Percentiles rank a stretch among this genome's conserved stretches.
These are phyloP conservation scores for Stegana nigrithorax DNA, from an alignment of 2,888 invertebrate species.

Conservation along the genomic window DNA sequence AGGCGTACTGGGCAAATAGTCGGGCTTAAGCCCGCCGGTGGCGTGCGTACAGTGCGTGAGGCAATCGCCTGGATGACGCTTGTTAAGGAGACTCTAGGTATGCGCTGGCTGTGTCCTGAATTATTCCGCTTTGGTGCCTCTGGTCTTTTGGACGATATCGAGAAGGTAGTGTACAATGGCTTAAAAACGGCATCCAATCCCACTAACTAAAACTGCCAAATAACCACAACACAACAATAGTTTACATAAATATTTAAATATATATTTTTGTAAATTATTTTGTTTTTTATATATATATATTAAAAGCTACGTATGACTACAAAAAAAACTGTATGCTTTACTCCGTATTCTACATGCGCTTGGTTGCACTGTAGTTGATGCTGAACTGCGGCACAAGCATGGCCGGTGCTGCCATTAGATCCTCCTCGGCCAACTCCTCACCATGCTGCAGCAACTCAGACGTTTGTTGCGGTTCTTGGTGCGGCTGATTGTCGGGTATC, in stretches of 20 bases:
- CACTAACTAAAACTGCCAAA: neutral
- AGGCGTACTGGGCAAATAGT: slow-evolving; percentile 80
- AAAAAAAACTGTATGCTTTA: neutral
- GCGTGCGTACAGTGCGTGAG: slow-evolving; percentile 87
- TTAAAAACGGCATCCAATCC: slow-evolving; percentile 23
- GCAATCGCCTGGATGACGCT: slow-evolving; percentile 89
- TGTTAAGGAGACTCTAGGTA: slow-evolving; percentile 85
- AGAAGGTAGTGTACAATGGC: slow-evolving; percentile 64
- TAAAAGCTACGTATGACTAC: neutral
- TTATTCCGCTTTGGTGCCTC: slow-evolving; percentile 96
- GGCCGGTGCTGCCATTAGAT: slow-evolving; percentile 57
- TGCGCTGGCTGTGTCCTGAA: slow-evolving; percentile 83
- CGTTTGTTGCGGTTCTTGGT: slow-evolving; percentile 36
- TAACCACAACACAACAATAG: neutral
- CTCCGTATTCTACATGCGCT: neutral
- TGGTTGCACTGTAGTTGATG: slow-evolving; percentile 32
- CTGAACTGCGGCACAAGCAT: slow-evolving; percentile 37
- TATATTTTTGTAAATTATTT: neutral
- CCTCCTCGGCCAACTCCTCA: slow-evolving; percentile 47
- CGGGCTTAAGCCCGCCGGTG: slow-evolving; percentile 98
- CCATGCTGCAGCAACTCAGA: slow-evolving; percentile 41
- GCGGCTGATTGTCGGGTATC: slow-evolving; percentile 53
- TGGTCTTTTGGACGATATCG: slow-evolving; percentile 85
- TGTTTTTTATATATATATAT: neutral
- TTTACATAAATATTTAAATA: neutral